Conservation (phyloP, 1,140 invertebrate genomes). For the Elymnias hypermnestra region DNA sequence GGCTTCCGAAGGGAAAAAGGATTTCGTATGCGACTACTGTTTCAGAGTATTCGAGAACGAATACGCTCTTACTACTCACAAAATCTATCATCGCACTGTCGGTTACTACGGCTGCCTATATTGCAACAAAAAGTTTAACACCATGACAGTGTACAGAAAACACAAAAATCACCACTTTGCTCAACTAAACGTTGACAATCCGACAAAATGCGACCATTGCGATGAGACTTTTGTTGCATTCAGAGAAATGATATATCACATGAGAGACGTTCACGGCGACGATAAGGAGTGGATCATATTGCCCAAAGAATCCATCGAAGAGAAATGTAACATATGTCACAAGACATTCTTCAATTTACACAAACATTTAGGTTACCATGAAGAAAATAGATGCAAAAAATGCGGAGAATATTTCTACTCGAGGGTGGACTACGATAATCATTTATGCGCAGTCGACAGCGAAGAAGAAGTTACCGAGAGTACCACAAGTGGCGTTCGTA, state of each 20-base stretch:
- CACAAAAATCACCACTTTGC: conserved; percentile 66
- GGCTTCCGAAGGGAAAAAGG: conserved; percentile 33
- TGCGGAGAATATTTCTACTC: conserved; percentile 70
- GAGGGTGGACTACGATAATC: conserved; percentile 51
- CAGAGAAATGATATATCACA: conserved; percentile 64
- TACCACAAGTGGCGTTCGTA: conserved; percentile 20
- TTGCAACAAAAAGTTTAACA: conserved; percentile 63
- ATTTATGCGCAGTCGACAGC: conserved; percentile 65
- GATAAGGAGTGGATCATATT: conserved; percentile 64
- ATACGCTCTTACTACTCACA: conserved; percentile 55
- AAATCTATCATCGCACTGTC: conserved; percentile 59
- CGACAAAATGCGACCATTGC: conserved; percentile 67
- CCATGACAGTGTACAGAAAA: conserved; percentile 51
- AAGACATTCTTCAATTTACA: conserved; percentile 68
- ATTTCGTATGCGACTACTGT: conserved; percentile 55
- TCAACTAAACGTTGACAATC: conserved; percentile 59
- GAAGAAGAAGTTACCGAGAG: conserved; percentile 46
- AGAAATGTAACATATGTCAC: conserved; percentile 64
- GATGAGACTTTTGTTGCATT: conserved; percentile 67
- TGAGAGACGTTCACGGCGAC: conserved; percentile 60
- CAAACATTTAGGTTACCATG: conserved; percentile 66
- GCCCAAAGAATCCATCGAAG: conserved; percentile 57
- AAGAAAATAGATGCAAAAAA: conserved; percentile 70
- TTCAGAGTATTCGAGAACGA: conserved; percentile 68
- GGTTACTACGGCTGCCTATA: conserved; percentile 67